Base-by-base conservation (phyloP, 2,113 vertebrate species). In the Noturus placidus region DNA sequence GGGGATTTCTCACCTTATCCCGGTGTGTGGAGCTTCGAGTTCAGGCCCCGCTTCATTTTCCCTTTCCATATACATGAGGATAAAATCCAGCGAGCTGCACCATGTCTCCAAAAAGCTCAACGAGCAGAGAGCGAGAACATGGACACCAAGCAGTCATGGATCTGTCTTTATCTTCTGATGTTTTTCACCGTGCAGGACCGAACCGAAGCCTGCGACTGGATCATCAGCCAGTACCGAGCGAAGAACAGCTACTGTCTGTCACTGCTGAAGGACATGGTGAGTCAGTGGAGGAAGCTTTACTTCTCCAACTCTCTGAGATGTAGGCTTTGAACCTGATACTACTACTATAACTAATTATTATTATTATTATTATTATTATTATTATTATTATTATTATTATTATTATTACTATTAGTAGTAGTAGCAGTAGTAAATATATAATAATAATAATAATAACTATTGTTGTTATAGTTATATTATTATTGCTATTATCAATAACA, bases 201-300 rank as follows among this genome's bases (percentile, higher is more conserved):
- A 3, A 27, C 79, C 83, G 30, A n/a, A 8, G 83, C 86, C 61
- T 90, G 89, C 87, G 5, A 52, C 7, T 86, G 83, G 86, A 81
- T 83, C 70, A 83, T 38, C 50, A 9, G 19, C 7, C 59, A 82
- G 3, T 90, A 86, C 72, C 4, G 33, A 9, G 27, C 19, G 4
- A 54, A 78, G 30, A 88, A 20, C 78, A 1, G 0, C 0, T n/a
- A 63, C 0, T 78, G 83, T 79, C 27, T 90, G 20, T 61, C 11
- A 6, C 78, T 79, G 33, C 86, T 90, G 7, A 1, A 6, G 52
- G 3, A 79, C 0, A 86, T 90, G 86, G 89, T 90, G 33, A 83
- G 79, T 22, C 7, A 35, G 0, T n/a, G 0, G 0, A 35, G 78
- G 52, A 57, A 59, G 14, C 10, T 38, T 35, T 33, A 35, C 30